Evolutionary conservation across 2,888 invertebrate species (phyloP).

Genomic region (Lasioglossum villosulum): DNA sequence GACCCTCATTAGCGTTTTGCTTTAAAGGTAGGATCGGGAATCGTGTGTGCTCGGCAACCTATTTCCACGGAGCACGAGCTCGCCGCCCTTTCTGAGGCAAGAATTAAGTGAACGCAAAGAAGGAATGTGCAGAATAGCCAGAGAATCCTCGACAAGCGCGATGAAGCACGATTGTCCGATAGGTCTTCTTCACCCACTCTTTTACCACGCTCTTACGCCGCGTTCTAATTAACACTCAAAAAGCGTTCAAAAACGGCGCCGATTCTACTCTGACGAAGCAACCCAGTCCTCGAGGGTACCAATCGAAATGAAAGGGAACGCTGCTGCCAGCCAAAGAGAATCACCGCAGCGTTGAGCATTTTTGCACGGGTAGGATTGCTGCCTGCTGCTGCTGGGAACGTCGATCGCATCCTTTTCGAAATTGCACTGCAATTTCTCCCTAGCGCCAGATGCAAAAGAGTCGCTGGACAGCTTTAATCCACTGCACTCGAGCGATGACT

Average conservation of each 20-base stretch:
- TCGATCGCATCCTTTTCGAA: not conserved
- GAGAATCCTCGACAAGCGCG: slow-evolving; percentile 50
- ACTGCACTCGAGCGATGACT: too few species aligned
- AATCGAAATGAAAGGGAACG: not conserved
- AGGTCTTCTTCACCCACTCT: slow-evolving; percentile 19
- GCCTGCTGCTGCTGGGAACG: not conserved
- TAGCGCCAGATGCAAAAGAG: not conserved
- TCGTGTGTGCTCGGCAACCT: slow-evolving; percentile 47
- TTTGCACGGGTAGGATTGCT: not conserved
- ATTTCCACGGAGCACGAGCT: slow-evolving; percentile 49
- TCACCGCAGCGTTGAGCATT: not conserved
- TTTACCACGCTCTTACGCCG: not conserved
- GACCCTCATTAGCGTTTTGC: slow-evolving; percentile 43
- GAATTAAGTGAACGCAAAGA: slow-evolving; percentile 38
- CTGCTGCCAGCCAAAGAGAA: not conserved
- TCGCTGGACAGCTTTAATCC: too few species aligned
- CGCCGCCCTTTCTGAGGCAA: slow-evolving; percentile 28
- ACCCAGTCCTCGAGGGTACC: not conserved
- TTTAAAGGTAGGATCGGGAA: slow-evolving; percentile 25
- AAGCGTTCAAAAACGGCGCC: slow-evolving; percentile 5
- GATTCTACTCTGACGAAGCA: not conserved
- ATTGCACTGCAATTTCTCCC: not conserved
- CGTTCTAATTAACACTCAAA: slow-evolving; percentile 33
- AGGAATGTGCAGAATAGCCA: slow-evolving; percentile 41
- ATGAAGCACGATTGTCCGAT: slow-evolving; percentile 25